Evolutionary conservation across 1,140 invertebrate genomes (phyloP).

Genomic region (Achatina immaculata): DNA sequence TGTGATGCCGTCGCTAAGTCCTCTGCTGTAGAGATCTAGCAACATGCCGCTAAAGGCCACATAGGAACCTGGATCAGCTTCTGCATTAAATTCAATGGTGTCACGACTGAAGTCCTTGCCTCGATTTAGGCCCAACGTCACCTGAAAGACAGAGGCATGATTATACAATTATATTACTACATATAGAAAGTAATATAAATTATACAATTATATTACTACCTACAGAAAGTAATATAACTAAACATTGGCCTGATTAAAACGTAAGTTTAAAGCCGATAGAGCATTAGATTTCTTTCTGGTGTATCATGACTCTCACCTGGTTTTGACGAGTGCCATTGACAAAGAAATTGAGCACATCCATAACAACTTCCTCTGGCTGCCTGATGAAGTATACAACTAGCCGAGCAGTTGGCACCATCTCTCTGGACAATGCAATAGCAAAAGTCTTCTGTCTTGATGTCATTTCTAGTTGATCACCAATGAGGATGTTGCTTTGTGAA

Average conservation of each 20-base stretch:
- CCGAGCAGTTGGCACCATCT: constrained; percentile 94
- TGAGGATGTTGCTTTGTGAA: constrained; percentile 68
- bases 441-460: constrained; percentile 79
- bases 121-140: constrained; percentile 90
- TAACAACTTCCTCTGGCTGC: constrained; percentile 85
- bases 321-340: constrained; percentile 89
- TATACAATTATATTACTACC: constrained; percentile 11
- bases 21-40: constrained; percentile 87
- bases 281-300: too few relatives aligned
- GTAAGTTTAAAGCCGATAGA: not conserved
- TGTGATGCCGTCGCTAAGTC: constrained; percentile 91
- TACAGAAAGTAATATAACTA: not conserved
- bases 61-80: constrained; percentile 92
- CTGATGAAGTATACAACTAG: constrained; percentile 88
- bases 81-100: constrained; percentile 90
- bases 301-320: constrained; percentile 55
- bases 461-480: constrained; percentile 68
- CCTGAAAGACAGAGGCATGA: constrained; percentile 73
- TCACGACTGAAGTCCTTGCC: constrained; percentile 92
- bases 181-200: not conserved
- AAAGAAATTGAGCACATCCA: constrained; percentile 92
- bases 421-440: constrained; percentile 87
- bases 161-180: not conserved
- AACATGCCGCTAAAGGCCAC: constrained; percentile 79
- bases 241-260: too few relatives aligned